phyloP scores from a whole-genome alignment of 1,140 invertebrate species.

The Tribolium castaneum region DNA sequence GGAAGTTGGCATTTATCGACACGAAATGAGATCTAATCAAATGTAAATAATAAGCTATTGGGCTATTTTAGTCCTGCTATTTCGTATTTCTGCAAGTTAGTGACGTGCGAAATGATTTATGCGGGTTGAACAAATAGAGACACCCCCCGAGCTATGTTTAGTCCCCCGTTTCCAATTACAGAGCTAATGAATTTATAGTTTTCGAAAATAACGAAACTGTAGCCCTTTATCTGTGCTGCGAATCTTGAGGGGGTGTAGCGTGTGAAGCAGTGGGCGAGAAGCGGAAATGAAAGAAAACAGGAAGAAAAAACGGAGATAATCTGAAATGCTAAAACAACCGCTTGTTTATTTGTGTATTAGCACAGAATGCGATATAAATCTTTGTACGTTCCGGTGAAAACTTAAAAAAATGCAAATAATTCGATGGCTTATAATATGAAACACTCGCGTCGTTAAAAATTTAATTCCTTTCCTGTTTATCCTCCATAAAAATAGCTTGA shows the following conservation, averaged over 20 bases:
- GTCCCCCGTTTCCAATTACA: neutral
- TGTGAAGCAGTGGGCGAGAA: neutral
- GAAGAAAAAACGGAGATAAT: neutral
- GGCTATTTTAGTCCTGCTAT: neutral
- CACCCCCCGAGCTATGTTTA: neutral
- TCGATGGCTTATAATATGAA: neutral
- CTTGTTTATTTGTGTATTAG: neutral
- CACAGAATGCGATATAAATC: neutral
- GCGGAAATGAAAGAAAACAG: neutral
- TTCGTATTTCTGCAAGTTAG: neutral
- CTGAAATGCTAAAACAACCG: neutral
- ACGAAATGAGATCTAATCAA: neutral
- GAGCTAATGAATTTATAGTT: neutral
- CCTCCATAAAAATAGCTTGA: neutral
- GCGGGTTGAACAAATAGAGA: neutral
- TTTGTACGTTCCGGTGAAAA: neutral
- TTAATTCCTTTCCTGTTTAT: conserved; percentile 31
- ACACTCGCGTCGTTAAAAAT: conserved; percentile 21
- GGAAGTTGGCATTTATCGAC: neutral
- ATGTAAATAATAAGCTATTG: neutral
- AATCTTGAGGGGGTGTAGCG: neutral
- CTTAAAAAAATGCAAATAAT: conserved; percentile 1
- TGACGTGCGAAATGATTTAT: neutral
- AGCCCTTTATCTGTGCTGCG: no score
- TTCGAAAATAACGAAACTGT: no score